Evolutionary conservation across 53 echinoderm and acorn worm genomes (phyloP).

Genomic region (Paracentrotus lividus): DNA sequence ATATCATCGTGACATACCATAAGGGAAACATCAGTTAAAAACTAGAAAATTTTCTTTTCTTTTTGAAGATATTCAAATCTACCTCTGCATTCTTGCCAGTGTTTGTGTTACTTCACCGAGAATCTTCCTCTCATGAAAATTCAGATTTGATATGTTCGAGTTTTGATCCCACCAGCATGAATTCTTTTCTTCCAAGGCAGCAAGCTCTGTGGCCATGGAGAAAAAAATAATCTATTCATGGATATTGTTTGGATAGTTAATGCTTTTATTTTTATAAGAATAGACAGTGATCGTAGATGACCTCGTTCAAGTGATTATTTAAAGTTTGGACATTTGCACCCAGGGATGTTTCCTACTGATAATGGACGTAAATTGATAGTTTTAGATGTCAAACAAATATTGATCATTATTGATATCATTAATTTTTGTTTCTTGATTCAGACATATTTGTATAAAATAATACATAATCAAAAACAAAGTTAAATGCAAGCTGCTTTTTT

Average conservation of each 20-base stretch:
- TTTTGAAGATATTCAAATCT: background rate
- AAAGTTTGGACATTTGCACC: background rate
- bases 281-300: background rate
- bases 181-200: background rate
- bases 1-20: too few species aligned
- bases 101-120: background rate
- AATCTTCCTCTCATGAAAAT: background rate
- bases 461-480: too few species aligned
- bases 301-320: background rate
- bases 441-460: background rate
- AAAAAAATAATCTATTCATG: background rate
- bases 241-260: background rate
- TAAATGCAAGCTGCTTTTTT: background rate
- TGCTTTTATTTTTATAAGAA: background rate
- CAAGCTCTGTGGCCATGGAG: background rate
- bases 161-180: constrained; percentile 7
- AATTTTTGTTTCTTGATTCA: background rate
- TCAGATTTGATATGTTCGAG: background rate
- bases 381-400: background rate
- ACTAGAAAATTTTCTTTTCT: too few species aligned
- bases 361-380: background rate
- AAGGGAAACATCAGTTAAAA: too few species aligned
- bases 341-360: too few species aligned
- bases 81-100: constrained; percentile 48
- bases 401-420: background rate